phyloP scores from a whole-genome alignment of 2,797 vertebrate genomes.

The Tapirus indicus region DNA sequence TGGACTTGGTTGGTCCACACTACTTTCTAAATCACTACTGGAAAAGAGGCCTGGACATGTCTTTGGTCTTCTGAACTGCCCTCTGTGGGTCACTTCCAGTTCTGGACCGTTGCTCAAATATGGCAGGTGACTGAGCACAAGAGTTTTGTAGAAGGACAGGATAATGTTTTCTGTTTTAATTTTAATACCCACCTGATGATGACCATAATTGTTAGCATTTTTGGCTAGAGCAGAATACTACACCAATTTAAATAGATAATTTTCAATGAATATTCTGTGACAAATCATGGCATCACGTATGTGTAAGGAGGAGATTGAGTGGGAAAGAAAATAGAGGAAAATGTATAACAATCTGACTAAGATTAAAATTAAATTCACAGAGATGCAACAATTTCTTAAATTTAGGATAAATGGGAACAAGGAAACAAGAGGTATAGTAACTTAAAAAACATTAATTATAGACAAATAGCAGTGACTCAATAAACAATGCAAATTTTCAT shows the following conservation, averaged over 20 bases:
- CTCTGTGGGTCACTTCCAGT: not conserved
- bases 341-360: not conserved
- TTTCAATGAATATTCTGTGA: not conserved
- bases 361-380: conserved; percentile 58
- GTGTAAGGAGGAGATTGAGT: not conserved
- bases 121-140: not conserved
- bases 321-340: conserved; percentile 22
- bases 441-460: not conserved
- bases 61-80: not conserved
- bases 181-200: not conserved
- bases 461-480: conserved; percentile 29
- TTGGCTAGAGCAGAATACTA: not conserved
- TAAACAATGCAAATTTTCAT: conserved; percentile 43
- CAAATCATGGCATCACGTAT: not conserved
- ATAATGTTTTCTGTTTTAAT: not conserved
- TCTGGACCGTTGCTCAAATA: not conserved
- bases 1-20: not conserved
- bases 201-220: not conserved
- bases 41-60: not conserved
- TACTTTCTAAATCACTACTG: not conserved
- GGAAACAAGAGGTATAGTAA: not conserved
- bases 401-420: conserved; percentile 29
- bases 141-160: not conserved
- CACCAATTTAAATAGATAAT: conserved; percentile 13
- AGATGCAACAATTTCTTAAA: conserved; percentile 52